Base-by-base conservation (phyloP, 2,888 invertebrate genomes). In the Ceraclea dissimilis region DNA sequence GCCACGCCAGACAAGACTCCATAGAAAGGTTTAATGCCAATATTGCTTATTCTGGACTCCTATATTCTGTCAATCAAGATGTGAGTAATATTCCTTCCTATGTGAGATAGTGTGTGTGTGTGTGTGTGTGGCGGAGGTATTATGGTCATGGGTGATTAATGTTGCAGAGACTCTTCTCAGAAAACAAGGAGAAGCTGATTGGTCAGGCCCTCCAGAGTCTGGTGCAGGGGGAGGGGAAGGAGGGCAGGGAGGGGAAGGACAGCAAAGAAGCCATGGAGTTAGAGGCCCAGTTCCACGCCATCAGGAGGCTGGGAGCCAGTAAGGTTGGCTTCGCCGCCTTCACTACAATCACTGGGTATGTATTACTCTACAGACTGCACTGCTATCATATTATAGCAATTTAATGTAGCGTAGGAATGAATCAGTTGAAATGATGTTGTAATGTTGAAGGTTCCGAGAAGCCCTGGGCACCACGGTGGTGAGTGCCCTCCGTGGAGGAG, bases 251-350 rank as follows among this genome's bases (percentile, higher is more conserved):
- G 13, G 87, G 85, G 73, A 90, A 53, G 1, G 59, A 61, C 83
- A 61, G 72, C 60, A 71, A 71, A 31, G 59, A 57, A 21, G 71
- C 86, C 63, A 73, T 84, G 4, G 91, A 93, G 67, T 73, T 96
- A 33, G 98, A 99, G 74, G 90, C 92, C 1, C 94, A 95, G 71
- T 96, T 99, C 74, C 97, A 97, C 69, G 94, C 94, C 10, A 71
- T 99, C 52, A 79, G 97, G 22, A 76, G 99, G 63, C 76, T 99
- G 13, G 89, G 98, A 56, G 98, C 98, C 0, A 97, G 95, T 65
- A 99, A 98, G 82, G 93, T 95, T 48, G 99, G 99, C 1, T 99
- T 97, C 71, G 89, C 93, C 31, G 93, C 96, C 2, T 97, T 98
- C 70, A 96, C 95, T 10, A 85, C 87, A 62, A 76, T 95, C 60